Evolutionary conservation across 2,797 vertebrate genomes (phyloP), one percentile per base, ranked within the genome.

Genomic region (Betta splendens): DNA sequence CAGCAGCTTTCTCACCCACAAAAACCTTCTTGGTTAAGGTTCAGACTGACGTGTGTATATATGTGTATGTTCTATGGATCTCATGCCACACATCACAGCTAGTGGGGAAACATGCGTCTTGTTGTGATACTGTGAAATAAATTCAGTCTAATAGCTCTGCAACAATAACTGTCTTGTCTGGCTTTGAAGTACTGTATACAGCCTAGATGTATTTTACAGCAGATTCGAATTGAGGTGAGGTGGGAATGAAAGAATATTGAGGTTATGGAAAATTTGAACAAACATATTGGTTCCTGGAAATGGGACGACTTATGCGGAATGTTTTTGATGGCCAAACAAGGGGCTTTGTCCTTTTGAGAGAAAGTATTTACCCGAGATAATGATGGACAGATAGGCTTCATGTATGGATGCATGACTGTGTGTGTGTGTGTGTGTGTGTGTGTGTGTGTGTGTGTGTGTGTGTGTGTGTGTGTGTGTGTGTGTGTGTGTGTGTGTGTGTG

Each of bases 11-110:
- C n/a, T n/a, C n/a, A n/a, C n/a, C n/a, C n/a, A n/a, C n/a, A n/a
- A 31, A 29, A 31, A 12, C 9, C 29, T 29, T 11, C 29, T 12
- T 31, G 29, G 4, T 11, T 10, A 25, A 6, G 5, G 3, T 31
- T 12, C 12, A 79, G 83, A 80, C 65, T 70, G 16, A 47, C 83
- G 73, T 73, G 80, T 74, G 23, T 50, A 57, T 25, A n/a, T 51
- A 23, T 36, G 36, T 47, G 29, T 39, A 39, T 23, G 33, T 80
- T 81, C 69, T 71, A 77, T 69, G 67, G 53, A 43, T 40, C 66
- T 9, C n/a, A 36, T 9, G 16, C 2, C 11, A 33, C 17, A 11
- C 36, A 23, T 49, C n/a, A 12, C 42, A 35, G 29, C 31, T 58
- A 40, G n/a, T 20, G 1, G 2, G 8, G 28, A 9, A 16, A 29